phyloP scores from a whole-genome alignment of 92 coral and sea anemone species.

The Zoanthus solanderi region DNA sequence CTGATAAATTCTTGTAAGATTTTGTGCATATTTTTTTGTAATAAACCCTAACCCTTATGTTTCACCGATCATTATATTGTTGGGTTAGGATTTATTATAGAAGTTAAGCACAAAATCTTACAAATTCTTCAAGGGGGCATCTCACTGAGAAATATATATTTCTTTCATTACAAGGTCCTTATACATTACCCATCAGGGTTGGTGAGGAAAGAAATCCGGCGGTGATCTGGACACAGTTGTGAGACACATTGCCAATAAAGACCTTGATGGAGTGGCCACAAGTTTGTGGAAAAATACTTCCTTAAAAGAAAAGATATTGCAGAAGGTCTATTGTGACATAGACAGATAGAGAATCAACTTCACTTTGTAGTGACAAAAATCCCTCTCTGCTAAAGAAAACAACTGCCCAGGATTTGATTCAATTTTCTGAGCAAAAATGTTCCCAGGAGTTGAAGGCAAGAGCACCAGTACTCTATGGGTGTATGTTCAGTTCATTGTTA shows the following conservation, averaged over 20 bases:
- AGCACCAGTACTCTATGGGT: conserved; percentile 61
- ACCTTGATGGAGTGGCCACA: conserved; percentile 62
- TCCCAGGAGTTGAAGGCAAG: conserved; percentile 53
- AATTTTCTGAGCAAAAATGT: conserved; percentile 51
- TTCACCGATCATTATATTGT: too few species aligned
- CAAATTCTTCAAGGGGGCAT: too few species aligned
- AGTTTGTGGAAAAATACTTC: conserved; percentile 60
- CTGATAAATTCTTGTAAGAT: too few species aligned
- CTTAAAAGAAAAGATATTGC: conserved; percentile 45
- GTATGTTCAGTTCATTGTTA: conserved; percentile 20
- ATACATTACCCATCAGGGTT: conserved; percentile 46
- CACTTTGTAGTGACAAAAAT: conserved; percentile 43
- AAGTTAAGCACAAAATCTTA: too few species aligned
- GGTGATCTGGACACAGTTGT: conserved; percentile 52
- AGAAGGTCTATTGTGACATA: conserved; percentile 49
- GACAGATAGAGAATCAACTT: conserved; percentile 47
- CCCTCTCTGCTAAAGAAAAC: conserved; percentile 62
- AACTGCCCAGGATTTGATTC: conserved; percentile 48
- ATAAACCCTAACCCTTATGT: too few species aligned
- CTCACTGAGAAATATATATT: background rate
- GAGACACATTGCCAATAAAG: conserved; percentile 57
- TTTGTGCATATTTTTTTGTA: too few species aligned
- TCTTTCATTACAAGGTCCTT: conserved; percentile 45
- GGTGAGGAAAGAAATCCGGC: conserved; percentile 46
- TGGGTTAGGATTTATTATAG: too few species aligned